phyloP scores from a whole-genome alignment of 2,888 invertebrate genomes.

The Temnothorax rugatulus region DNA sequence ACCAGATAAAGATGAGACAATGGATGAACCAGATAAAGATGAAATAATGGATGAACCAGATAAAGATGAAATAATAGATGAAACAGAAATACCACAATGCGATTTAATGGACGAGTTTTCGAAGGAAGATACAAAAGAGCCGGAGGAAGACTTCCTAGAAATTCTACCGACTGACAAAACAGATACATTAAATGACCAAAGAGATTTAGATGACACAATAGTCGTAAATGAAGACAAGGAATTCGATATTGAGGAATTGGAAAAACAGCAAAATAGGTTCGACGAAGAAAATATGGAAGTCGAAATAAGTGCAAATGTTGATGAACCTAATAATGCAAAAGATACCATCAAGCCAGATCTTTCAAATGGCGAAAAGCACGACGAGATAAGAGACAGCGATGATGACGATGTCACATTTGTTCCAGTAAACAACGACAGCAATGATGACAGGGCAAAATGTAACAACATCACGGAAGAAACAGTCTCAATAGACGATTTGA shows the following conservation, averaged over 20 bases:
- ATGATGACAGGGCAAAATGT: constrained; percentile 19
- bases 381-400: constrained; percentile 21
- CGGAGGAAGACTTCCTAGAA: not conserved
- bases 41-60: not conserved
- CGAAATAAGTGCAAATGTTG: not conserved
- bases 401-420: constrained; percentile 18
- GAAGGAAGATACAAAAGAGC: not conserved
- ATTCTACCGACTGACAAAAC: not conserved
- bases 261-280: not conserved
- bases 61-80: not conserved
- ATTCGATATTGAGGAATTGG: not conserved
- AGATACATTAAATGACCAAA: not conserved
- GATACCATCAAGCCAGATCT: not conserved
- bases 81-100: not conserved
- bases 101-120: not conserved
- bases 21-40: too few species aligned
- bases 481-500: constrained; percentile 4
- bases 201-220: not conserved
- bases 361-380: not conserved
- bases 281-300: constrained; percentile 26
- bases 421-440: constrained; percentile 1
- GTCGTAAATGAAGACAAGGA: not conserved
- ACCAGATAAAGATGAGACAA: too few species aligned
- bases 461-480: constrained; percentile 28
- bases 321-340: not conserved